A percentile compares a stretch with the other conserved stretches of the same genome.
Conservation (phyloP, 2,797 vertebrate genomes). For the Vireo griseus region DNA sequence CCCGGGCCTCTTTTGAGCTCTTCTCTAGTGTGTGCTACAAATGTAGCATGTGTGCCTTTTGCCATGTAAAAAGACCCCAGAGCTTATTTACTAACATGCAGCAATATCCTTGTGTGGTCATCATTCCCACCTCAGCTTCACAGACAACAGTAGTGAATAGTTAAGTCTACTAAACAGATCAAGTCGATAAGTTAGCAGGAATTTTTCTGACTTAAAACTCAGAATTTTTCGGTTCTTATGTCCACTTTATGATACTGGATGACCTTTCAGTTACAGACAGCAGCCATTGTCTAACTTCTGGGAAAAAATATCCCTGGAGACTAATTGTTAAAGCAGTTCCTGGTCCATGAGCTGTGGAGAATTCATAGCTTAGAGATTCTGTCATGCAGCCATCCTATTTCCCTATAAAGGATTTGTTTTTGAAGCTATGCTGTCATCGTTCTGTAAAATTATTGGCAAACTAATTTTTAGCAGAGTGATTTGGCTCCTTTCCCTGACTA, state of each 20-base stretch:
- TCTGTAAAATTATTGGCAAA: conserved; percentile 78
- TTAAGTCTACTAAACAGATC: background rate
- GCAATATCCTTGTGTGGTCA: background rate
- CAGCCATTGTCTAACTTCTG: conserved; percentile 60
- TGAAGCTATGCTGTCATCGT: conserved; percentile 69
- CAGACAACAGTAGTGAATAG: background rate
- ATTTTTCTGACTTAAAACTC: background rate
- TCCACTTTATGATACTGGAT: conserved; percentile 13
- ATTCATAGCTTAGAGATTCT: conserved; percentile 71
- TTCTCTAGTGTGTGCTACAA: background rate
- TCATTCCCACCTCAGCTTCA: background rate
- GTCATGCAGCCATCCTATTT: conserved; percentile 71
- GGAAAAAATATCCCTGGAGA: conserved; percentile 58
- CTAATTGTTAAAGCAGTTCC: conserved; percentile 69
- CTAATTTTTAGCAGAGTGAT: conserved; percentile 72
- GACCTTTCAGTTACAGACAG: conserved; percentile 34
- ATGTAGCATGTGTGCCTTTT: background rate
- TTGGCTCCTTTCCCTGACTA: conserved; percentile 44
- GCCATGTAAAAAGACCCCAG: background rate
- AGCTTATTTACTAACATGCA: background rate
- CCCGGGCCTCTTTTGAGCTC: fast-evolving
- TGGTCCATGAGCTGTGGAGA: conserved; percentile 64
- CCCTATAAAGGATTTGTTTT: conserved; percentile 73
- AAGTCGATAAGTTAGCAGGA: background rate
- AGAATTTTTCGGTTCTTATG: background rate